These are phyloP conservation scores for Monopterus albus DNA, from an alignment of 2,113 vertebrate species.

Conservation along the genomic window DNA sequence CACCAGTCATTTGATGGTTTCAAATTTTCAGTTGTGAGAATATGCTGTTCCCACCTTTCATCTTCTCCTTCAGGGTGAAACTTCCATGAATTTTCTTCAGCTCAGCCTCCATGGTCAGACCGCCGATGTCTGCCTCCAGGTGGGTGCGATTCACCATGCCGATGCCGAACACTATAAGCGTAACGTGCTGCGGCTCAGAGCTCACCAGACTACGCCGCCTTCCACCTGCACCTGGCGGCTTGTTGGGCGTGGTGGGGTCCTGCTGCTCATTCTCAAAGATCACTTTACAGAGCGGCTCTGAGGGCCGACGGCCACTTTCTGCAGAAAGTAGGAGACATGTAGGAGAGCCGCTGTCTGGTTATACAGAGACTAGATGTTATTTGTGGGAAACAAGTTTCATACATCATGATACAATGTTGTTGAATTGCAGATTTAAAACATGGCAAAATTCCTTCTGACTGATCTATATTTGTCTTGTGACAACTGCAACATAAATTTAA, in stretches of 20 bases:
- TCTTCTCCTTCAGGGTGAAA: slow-evolving; percentile 98
- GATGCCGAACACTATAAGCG: slow-evolving; percentile 95
- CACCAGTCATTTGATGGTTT: no score
- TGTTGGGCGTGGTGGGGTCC: slow-evolving; percentile 84
- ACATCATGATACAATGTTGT: no score
- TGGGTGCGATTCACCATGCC: slow-evolving; percentile 98
- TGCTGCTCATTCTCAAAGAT: slow-evolving; percentile 95
- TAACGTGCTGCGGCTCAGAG: slow-evolving; percentile 93
- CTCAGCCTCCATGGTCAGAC: slow-evolving; percentile 97
- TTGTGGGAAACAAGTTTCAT: no score
- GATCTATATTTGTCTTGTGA: no score
- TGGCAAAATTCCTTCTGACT: no score
- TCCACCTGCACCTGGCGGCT: slow-evolving; percentile 73
- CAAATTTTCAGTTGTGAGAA: no score
- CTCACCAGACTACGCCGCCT: slow-evolving; percentile 90
- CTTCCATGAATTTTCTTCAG: slow-evolving; percentile 98
- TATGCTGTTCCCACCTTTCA: slow-evolving; percentile 95
- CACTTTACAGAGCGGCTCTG: slow-evolving; percentile 89
- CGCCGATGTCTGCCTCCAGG: slow-evolving; percentile 96
- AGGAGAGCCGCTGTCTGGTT: neutral
- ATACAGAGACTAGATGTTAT: no score
- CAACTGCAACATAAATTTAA: no score
- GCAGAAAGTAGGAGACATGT: neutral
- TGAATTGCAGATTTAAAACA: no score
- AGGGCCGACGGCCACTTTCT: slow-evolving; percentile 84